Conservation (phyloP, 2,113 vertebrate genomes). For the Tapirus terrestris region DNA sequence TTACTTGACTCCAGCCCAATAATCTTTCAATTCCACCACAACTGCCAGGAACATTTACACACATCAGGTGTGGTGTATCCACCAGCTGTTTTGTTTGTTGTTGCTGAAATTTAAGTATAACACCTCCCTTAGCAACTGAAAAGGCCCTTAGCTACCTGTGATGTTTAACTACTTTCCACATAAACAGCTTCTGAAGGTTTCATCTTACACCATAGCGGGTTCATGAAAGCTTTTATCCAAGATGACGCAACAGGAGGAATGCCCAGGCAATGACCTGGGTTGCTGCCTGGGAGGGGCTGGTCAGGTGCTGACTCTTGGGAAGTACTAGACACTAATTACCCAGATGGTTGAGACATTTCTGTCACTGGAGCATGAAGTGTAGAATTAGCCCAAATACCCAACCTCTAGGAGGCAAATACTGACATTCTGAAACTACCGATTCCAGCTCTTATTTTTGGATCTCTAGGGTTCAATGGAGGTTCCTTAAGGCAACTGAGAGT, state of each 20-base stretch:
- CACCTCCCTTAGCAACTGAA: constrained; percentile 73
- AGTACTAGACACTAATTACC: background rate
- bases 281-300: background rate
- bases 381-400: background rate
- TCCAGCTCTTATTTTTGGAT: background rate
- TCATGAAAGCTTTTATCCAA: background rate
- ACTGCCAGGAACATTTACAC: constrained; percentile 56
- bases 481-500: background rate
- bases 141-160: constrained; percentile 62
- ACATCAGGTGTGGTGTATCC: constrained; percentile 47
- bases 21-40: background rate
- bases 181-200: constrained; percentile 40
- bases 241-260: background rate
- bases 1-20: constrained; percentile 44
- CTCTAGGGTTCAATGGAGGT: background rate
- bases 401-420: background rate
- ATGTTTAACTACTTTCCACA: constrained; percentile 41
- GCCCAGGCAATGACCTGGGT: background rate
- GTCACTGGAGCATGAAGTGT: background rate
- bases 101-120: constrained; percentile 52
- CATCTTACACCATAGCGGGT: background rate
- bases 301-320: background rate
- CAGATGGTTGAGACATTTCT: background rate
- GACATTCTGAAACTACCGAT: background rate
- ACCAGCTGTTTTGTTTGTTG: constrained; percentile 70